Conservation (phyloP, 2,888 invertebrate genomes). For the Palloptera scutellata region DNA sequence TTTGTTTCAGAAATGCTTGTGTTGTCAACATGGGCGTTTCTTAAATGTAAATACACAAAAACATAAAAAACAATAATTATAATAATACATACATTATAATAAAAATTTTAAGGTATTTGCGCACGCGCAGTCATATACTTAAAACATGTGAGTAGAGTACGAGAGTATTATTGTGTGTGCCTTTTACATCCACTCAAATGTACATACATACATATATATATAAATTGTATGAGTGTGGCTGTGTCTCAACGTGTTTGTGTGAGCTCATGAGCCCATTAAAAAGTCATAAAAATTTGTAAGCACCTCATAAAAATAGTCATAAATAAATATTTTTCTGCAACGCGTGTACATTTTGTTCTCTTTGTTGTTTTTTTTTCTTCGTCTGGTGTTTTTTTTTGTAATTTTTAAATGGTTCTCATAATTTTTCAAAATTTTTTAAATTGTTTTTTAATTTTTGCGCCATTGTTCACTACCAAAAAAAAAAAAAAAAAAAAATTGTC, state of each 20-base stretch:
- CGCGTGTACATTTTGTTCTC: conserved; percentile 31
- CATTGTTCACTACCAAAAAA: conserved; percentile 9
- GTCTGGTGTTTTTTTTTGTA: conserved; percentile 31
- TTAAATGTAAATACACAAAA: conserved; percentile 40
- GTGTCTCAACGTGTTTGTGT: conserved; percentile 22
- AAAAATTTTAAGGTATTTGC: conserved; percentile 49
- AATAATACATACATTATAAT: conserved; percentile 37
- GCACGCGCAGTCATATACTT: conserved; percentile 53
- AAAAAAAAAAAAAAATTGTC: no score
- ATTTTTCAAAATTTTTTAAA: conserved; percentile 20
- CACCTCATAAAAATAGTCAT: conserved; percentile 66
- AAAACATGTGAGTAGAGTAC: conserved; percentile 32
- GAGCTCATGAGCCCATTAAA: conserved; percentile 57
- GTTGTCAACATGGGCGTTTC: conserved; percentile 59
- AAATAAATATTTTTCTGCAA: conserved; percentile 51
- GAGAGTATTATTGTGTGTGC: background rate
- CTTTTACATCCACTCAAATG: conserved; percentile 28
- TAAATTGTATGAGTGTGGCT: conserved; percentile 15
- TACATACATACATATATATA: conserved; percentile 3
- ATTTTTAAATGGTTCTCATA: conserved; percentile 14
- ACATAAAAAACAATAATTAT: conserved; percentile 32
- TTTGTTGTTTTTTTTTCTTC: conserved; percentile 26
- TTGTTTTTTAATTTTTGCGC: conserved; percentile 26
- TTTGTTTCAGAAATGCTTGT: conserved; percentile 48
- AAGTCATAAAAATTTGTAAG: conserved; percentile 65